phyloP scores from a whole-genome alignment of 2,888 invertebrate species.

The Drosophila merina region DNA sequence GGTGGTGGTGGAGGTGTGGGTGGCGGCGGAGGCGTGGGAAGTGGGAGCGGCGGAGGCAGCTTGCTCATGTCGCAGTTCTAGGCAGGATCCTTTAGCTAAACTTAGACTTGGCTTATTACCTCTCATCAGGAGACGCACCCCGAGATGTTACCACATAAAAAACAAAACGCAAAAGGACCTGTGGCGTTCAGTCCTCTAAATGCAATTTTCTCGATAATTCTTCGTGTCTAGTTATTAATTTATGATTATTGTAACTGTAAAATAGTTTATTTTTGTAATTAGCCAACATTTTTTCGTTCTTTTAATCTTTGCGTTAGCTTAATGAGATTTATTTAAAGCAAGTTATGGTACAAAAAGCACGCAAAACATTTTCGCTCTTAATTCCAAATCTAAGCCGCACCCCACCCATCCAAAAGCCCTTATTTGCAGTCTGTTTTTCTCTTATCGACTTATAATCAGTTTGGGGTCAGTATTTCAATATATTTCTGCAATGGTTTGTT shows the following conservation, averaged over 20 bases:
- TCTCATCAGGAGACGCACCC: slow-evolving; percentile 51
- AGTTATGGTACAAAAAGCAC: slow-evolving; percentile 72
- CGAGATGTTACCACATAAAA: slow-evolving; percentile 12
- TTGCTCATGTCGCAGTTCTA: slow-evolving; percentile 82
- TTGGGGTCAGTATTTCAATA: slow-evolving; percentile 58
- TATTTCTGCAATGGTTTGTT: slow-evolving; percentile 67
- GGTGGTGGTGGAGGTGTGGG: slow-evolving; percentile 36
- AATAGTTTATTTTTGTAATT: slow-evolving; percentile 75
- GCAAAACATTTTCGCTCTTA: slow-evolving; percentile 55
- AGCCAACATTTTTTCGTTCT: slow-evolving; percentile 70
- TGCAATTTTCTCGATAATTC: slow-evolving; percentile 71
- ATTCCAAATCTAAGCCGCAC: slow-evolving; percentile 40
- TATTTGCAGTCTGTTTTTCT: slow-evolving; percentile 7
- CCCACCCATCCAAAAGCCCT: neutral
- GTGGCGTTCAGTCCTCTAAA: slow-evolving; percentile 41
- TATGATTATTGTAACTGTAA: slow-evolving; percentile 70
- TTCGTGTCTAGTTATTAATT: slow-evolving; percentile 72
- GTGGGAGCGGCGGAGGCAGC: slow-evolving; percentile 79
- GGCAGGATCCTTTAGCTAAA: slow-evolving; percentile 71
- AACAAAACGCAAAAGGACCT: slow-evolving; percentile 15
- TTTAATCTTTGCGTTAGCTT: slow-evolving; percentile 61
- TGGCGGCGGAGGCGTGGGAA: slow-evolving; percentile 52
- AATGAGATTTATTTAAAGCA: slow-evolving; percentile 76
- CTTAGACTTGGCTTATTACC: slow-evolving; percentile 73
- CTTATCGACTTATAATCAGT: slow-evolving; percentile 23